A percentile compares a stretch with the other conserved stretches of the same genome.
phyloP scores from a whole-genome alignment of 2,113 vertebrate genomes.

The Tor tambroides region DNA sequence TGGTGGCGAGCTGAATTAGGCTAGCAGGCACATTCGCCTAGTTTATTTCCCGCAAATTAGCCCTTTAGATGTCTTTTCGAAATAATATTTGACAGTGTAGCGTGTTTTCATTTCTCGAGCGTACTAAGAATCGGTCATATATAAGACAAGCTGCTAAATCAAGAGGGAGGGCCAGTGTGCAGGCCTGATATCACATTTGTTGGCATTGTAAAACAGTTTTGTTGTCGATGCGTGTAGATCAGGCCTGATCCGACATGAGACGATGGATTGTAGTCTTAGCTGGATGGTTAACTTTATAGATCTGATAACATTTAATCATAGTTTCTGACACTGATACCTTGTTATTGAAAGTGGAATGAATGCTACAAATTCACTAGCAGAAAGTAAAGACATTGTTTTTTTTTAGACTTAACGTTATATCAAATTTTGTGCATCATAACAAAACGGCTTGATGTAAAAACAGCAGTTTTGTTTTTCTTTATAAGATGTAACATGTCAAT shows the following conservation, averaged over 20 bases:
- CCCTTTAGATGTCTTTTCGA: not conserved
- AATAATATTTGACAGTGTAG: too few species aligned
- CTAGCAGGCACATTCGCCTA: not conserved
- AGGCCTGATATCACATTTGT: slow-evolving; percentile 13
- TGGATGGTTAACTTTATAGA: not conserved
- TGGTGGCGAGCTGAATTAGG: not conserved
- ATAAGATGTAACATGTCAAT: not conserved
- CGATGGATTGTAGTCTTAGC: not conserved
- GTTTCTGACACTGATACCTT: not conserved
- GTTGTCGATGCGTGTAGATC: slow-evolving; percentile 15
- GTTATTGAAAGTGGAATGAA: not conserved
- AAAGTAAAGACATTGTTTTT: not conserved
- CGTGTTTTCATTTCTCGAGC: not conserved
- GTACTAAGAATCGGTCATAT: too few species aligned
- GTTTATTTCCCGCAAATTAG: slow-evolving; percentile 1
- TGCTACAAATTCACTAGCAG: not conserved
- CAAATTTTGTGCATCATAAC: not conserved
- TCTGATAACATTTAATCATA: not conserved
- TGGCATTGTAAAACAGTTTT: slow-evolving; percentile 18
- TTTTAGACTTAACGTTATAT: not conserved
- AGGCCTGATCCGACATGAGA: slow-evolving; percentile 27
- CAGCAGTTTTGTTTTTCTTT: not conserved
- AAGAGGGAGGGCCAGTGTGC: not conserved
- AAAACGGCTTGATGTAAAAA: not conserved
- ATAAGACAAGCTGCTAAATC: not conserved